Evolutionary conservation across 2,888 invertebrate genomes (phyloP), one percentile per base, ranked within the genome.

Genomic region (Phlogophora meticulosa): DNA sequence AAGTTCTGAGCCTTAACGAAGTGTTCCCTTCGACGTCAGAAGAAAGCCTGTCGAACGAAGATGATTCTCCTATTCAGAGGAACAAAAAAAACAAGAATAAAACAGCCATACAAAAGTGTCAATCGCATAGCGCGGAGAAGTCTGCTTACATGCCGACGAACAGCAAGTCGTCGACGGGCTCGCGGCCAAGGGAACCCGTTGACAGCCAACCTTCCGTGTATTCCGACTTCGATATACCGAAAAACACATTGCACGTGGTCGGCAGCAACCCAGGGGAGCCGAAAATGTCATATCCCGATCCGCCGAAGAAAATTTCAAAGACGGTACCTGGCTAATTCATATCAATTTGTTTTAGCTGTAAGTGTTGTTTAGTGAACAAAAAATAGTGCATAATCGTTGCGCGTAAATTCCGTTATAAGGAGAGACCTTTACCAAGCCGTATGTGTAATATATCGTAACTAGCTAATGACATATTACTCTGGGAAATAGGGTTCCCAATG

Each of bases 211-310:
- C 90, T 0, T 88, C 92, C 5, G 93, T 90, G 13, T 91, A 91
- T 77, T 94, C 95, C 0, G 94, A 94, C 73, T 93, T 91, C 66
- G 91, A 94, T 69, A 92, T 94, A 70, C 93, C 95, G 7, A 95
- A 94, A 74, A 94, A 88, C 73, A 95, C 95, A n/a, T 82, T 95
- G 78, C 90, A 93, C 66, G 95, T 95, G 24, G 88, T 94, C 22
- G 95, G 95, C 7, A 95, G 95, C 77, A 94, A 95, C 72, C 95
- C 95, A 2, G 95, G 95, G 4, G 95, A 95, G 73, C 95, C 95
- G 20, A 95, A 95, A 83, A 94, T 93, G 91, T 92, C 91, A 0
- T 95, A 94, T 78, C 88, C 87, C 57, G 95, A 95, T 77, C 89
- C 94, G 10, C 94, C 95, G 2, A 94, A 94, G 85, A 95, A 94